Base-by-base conservation (phyloP, 2,113 vertebrate genomes). In the Microcebus ravelobensis region DNA sequence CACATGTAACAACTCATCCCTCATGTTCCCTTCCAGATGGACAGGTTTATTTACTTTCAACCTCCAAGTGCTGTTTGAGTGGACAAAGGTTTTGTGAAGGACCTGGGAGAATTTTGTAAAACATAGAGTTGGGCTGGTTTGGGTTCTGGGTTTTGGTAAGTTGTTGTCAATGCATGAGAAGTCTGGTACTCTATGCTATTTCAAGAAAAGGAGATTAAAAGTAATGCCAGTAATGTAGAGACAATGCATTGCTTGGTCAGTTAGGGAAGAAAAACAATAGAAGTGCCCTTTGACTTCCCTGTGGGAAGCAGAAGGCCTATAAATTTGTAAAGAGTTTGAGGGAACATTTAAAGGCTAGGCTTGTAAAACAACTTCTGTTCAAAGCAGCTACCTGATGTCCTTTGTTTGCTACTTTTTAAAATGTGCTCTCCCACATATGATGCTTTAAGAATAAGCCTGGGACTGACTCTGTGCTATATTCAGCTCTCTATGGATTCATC, bases 241-340 rank as follows among this genome's bases (percentile, higher is more conserved):
- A 91, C 77, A 94, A n/a, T 92, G 13, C 34, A 74, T 68, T 94
- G 27, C 67, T 94, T 95, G 50, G 68, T 84, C 48, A 80, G 50
- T 86, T 96, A 92, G 83, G 76, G 80, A 97, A 93, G 79, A 87
- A 96, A 97, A 90, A 94, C 97, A 97, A 87, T 94, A 93, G 82
- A 93, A 79, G 25, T 95, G 65, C 79, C 85, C 91, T 95, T 91
- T 91, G 84, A 92, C 90, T 91, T 98, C n/a, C 86, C 87, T 82
- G 1, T 96, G 50, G 68, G 96, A 96, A 96, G 89, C 67, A 77
- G 80, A 83, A 86, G 80, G 83, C 48, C 94, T 83, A 34, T 96
- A 96, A 96, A 96, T 15, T 96, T 96, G 17, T 84, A 65, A 95
- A 50, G 83, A 89, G n/a, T 84, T 95, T 36, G 67, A 27, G 23